These are phyloP conservation scores for Clinocottus analis DNA, from an alignment of 2,113 vertebrate species.

Conservation along the genomic window DNA sequence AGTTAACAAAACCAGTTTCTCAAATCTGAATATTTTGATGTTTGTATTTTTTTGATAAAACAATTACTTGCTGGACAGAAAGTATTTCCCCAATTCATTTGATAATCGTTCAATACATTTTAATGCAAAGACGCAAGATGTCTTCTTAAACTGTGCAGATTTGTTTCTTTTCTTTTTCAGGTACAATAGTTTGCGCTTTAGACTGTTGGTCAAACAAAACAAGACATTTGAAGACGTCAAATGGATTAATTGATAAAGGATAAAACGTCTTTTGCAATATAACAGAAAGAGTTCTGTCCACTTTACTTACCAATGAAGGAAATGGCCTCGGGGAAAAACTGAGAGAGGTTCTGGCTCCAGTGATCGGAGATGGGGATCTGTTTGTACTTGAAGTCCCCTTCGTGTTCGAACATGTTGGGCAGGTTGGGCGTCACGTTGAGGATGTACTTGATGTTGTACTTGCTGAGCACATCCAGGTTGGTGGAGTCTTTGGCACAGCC, in stretches of 20 bases:
- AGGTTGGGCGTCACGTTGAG: slow-evolving; percentile 99
- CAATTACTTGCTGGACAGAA: not conserved
- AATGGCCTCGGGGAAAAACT: slow-evolving; percentile 99
- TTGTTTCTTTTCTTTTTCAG: not conserved
- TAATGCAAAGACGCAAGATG: not conserved
- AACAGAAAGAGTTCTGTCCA: not conserved
- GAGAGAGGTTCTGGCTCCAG: slow-evolving; percentile 99
- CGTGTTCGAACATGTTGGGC: slow-evolving; percentile 98
- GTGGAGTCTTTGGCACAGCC: slow-evolving; percentile 99
- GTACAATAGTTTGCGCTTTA: not conserved
- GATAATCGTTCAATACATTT: not conserved
- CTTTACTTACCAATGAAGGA: slow-evolving; percentile 95
- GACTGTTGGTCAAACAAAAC: not conserved
- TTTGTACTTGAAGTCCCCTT: slow-evolving; percentile 99
- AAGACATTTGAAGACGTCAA: not conserved
- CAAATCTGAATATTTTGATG: not conserved
- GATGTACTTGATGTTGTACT: slow-evolving; percentile 99
- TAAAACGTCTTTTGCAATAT: not conserved
- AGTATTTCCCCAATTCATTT: not conserved
- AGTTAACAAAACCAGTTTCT: not conserved
- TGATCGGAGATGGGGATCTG: slow-evolving; percentile 99
- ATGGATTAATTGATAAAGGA: not conserved
- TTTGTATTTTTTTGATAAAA: not conserved
- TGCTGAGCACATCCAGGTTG: slow-evolving; percentile 95
- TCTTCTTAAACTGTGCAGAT: not conserved